Evolutionary conservation across 53 echinoderm and acorn worm species (phyloP).

Genomic region (Holothuria scabra): DNA sequence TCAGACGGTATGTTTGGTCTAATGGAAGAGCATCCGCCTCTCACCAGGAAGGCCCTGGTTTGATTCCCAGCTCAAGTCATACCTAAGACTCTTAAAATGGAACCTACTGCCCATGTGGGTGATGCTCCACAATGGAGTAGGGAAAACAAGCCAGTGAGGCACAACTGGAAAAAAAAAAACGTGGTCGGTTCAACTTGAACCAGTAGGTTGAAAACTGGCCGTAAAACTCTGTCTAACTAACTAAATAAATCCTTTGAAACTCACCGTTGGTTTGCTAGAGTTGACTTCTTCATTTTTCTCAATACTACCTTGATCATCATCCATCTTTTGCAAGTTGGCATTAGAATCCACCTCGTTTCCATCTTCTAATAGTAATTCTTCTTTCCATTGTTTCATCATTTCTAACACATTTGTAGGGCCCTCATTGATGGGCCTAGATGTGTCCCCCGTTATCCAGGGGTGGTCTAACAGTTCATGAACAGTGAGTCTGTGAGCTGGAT

Average conservation of each 20-base stretch:
- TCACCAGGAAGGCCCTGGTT: no score
- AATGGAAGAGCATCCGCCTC: neutral
- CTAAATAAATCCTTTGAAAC: neutral
- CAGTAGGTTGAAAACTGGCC: no score
- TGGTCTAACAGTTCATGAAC: conserved; percentile 92
- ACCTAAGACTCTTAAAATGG: no score
- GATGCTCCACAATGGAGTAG: no score
- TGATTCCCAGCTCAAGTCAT: no score
- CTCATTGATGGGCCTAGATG: conserved; percentile 69
- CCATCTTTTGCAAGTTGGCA: conserved; percentile 56
- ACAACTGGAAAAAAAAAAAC: no score
- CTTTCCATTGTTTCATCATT: conserved; percentile 99
- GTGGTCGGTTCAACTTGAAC: no score
- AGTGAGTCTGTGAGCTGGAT: conserved; percentile 95
- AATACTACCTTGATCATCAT: neutral
- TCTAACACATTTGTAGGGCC: conserved; percentile 94
- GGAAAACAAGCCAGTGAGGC: no score
- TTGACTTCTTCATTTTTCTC: neutral
- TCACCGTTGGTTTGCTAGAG: conserved; percentile 30
- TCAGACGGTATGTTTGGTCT: no score
- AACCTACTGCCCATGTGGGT: no score
- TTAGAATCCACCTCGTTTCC: conserved; percentile 46
- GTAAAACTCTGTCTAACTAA: no score
- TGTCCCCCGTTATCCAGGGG: conserved; percentile 95
- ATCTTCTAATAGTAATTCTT: conserved; percentile 85